Conservation (phyloP, 2,113 vertebrate species). For the Reinhardtius hippoglossoides region DNA sequence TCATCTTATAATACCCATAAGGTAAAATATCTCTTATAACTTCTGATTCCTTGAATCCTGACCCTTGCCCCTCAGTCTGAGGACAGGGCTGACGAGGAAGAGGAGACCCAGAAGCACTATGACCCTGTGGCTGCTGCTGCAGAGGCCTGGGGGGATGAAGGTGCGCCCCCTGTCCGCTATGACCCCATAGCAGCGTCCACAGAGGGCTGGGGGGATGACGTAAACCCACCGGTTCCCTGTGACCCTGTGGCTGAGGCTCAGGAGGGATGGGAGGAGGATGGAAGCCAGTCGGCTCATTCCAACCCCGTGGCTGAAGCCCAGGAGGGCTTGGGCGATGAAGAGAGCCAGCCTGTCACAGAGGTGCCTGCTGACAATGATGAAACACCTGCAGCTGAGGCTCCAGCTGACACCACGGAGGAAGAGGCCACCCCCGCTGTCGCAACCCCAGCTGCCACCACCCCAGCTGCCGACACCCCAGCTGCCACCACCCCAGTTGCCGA, state of each 20-base stretch:
- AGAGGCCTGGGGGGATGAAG: conserved; percentile 75
- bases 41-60: conserved; percentile 67
- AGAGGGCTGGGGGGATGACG: conserved; percentile 74
- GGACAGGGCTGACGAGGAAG: conserved; percentile 73
- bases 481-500: too few relatives aligned
- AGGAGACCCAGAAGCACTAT: conserved; percentile 54
- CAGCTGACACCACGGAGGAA: conserved; percentile 50
- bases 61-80: conserved; percentile 80
- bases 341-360: conserved; percentile 45
- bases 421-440: conserved; percentile 41
- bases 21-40: conserved; percentile 55
- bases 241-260: conserved; percentile 54
- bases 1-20: conserved; percentile 7
- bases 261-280: conserved; percentile 71
- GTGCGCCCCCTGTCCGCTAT: conserved; percentile 58
- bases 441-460: too few relatives aligned
- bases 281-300: conserved; percentile 46
- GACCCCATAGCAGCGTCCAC: conserved; percentile 75
- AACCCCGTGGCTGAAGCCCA: conserved; percentile 52
- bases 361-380: conserved; percentile 42
- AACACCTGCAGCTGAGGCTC: conserved; percentile 61
- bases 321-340: conserved; percentile 65
- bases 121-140: conserved; percentile 73
- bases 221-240: conserved; percentile 37
- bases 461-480: too few relatives aligned